Evolutionary conservation across 2,797 vertebrate species (phyloP), one percentile per base, ranked within the genome.

Genomic region (Galago senegalensis): DNA sequence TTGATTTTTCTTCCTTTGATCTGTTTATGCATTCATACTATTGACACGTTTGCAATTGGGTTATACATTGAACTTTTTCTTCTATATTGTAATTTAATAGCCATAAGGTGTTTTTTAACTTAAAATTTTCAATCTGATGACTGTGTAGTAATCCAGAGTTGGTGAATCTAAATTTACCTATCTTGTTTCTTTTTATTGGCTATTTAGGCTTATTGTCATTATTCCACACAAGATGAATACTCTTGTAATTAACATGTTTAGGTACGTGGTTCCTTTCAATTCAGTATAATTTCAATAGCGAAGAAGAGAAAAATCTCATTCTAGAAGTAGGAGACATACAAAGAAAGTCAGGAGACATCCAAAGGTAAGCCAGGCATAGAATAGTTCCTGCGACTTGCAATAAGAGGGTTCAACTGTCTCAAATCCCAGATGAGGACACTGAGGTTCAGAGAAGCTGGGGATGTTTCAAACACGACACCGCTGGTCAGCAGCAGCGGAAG

Each of bases 41-140:
- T 61, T 87, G 84, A 67, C 25, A 53, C 9, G 84, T 23, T 73
- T 87, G 3, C n/a, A 34, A 43, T 8, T 83, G 40, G 2, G 2
- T 31, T 69, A 56, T 27, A 49, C 17, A 25, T 72, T 87, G 43
- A 87, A 60, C 16, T 70, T 82, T 76, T 92, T 70, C 5, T 75
- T 79, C 10, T 72, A 40, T 34, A 43, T 82, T 89, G 70, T 80
- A 67, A 61, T 90, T 70, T 70, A 70, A 83, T 58, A 72, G 4
- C 16, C 11, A 16, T 56, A 43, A 46, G 27, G 1, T 31, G 31
- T 27, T 34, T 89, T 37, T 65, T 7, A 1, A 58, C 43, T 46
- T 29, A 40, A 10, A 70, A 61, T 81, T 92, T 95, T 95, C 13
- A 72, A 34, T 34, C 82, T 92, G 89, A 58, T 89, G 70, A 80